Percentiles rank a stretch among this genome's conserved stretches.
Evolutionary conservation across 2,797 vertebrate species (phyloP).

Genomic region (Coluber constrictor): DNA sequence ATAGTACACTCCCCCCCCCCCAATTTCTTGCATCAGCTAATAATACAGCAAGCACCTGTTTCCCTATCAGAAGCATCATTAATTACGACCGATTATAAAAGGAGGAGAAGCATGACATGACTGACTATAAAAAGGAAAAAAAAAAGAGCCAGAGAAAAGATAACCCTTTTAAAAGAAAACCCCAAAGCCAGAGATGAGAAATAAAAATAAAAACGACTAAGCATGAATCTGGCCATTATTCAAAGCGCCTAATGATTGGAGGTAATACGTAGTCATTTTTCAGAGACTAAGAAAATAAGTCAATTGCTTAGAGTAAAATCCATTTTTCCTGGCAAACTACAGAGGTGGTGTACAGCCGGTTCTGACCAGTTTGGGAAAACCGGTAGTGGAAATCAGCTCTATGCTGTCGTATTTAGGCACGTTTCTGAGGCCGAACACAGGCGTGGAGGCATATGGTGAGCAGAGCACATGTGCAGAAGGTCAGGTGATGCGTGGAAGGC

Average conservation of each 20-base stretch:
- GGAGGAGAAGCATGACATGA: not conserved
- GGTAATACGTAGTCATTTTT: not conserved
- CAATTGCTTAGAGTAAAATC: not conserved
- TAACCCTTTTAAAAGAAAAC: not conserved
- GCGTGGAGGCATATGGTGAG: too few species aligned
- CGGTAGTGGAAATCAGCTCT: too few species aligned
- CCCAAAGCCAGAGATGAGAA: not conserved
- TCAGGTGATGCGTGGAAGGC: too few species aligned
- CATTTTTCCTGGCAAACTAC: not conserved
- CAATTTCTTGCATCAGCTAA: not conserved
- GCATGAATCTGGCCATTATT: not conserved
- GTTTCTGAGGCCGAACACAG: too few species aligned
- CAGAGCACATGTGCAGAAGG: too few species aligned
- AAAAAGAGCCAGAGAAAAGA: not conserved
- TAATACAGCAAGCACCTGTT: not conserved
- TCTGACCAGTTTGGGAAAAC: too few species aligned
- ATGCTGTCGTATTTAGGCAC: too few species aligned
- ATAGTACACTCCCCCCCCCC: not conserved
- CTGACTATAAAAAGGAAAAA: not conserved
- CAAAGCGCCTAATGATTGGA: not conserved
- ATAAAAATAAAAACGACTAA: not conserved
- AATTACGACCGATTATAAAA: slow-evolving; percentile 10
- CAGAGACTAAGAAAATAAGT: not conserved
- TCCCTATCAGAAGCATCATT: slow-evolving; percentile 18
- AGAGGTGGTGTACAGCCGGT: too few species aligned